Percentiles rank a stretch among this genome's conserved stretches.
These are phyloP conservation scores for Himalopsyche tibetana DNA, from an alignment of 2,888 invertebrate species.

Conservation along the genomic window DNA sequence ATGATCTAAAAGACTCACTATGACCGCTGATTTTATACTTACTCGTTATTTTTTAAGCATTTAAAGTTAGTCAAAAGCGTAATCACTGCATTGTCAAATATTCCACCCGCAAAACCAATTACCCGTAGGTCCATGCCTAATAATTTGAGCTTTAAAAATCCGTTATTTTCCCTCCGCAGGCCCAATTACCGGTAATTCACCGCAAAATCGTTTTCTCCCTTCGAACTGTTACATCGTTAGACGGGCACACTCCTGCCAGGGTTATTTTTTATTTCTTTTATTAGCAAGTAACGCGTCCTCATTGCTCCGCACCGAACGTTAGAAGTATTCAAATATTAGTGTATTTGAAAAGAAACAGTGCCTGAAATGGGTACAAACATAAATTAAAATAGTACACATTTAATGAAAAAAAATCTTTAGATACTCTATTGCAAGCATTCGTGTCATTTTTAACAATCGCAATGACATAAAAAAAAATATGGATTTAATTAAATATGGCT, in stretches of 20 bases:
- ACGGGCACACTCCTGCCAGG: conserved; percentile 2
- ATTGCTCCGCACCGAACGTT: neutral
- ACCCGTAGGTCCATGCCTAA: conserved; percentile 6
- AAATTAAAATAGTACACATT: too few species aligned
- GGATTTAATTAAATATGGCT: too few species aligned
- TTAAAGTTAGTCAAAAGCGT: neutral
- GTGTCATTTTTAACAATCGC: too few species aligned
- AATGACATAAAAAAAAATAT: too few species aligned
- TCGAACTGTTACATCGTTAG: neutral
- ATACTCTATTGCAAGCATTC: too few species aligned
- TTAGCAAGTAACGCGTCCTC: conserved; percentile 9
- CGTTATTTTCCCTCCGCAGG: conserved; percentile 35
- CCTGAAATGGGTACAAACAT: neutral
- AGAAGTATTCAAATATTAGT: conserved; percentile 50
- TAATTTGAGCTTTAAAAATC: conserved; percentile 26
- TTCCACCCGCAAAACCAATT: conserved; percentile 26
- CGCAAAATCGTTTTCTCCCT: conserved; percentile 37
- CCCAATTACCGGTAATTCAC: conserved; percentile 49
- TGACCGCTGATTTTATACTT: neutral
- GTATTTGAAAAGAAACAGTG: neutral
- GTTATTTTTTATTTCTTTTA: conserved; percentile 44
- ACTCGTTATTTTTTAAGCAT: neutral
- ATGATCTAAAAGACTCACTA: too few species aligned
- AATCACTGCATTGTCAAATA: conserved; percentile 4
- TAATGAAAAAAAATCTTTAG: too few species aligned